phyloP scores from a whole-genome alignment of 2,113 vertebrate genomes.

The Puma concolor region DNA sequence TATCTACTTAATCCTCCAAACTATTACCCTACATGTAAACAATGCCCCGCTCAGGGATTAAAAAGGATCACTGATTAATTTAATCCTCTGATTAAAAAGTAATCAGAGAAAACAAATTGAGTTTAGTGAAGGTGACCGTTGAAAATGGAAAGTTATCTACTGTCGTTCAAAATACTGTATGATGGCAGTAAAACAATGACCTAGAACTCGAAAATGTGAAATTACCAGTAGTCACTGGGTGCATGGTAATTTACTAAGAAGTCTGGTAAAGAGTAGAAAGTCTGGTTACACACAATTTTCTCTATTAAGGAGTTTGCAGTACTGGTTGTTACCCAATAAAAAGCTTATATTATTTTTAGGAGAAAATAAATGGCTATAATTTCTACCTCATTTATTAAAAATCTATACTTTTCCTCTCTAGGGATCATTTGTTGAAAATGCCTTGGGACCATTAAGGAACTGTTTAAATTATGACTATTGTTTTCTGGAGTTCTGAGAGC shows the following conservation, averaged over 20 bases:
- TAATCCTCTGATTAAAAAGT: neutral
- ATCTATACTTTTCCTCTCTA: neutral
- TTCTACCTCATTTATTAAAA: conserved; percentile 33
- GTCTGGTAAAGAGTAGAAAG: neutral
- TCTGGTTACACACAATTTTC: neutral
- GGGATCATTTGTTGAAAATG: neutral
- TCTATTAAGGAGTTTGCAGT: neutral
- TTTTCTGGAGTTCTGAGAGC: neutral
- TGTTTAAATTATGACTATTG: neutral
- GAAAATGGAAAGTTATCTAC: neutral
- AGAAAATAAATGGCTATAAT: neutral
- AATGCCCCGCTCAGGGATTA: neutral
- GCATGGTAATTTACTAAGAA: neutral
- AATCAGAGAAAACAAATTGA: neutral
- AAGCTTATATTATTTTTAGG: neutral
- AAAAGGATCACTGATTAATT: neutral
- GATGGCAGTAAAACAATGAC: neutral
- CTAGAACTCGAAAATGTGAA: neutral
- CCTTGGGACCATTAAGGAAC: neutral
- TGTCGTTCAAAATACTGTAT: neutral
- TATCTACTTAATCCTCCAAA: neutral
- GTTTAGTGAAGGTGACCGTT: neutral
- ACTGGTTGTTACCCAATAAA: neutral
- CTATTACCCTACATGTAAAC: neutral
- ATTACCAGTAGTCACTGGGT: neutral